A percentile compares a stretch with the other conserved stretches of the same genome.
Conservation (phyloP, 2,113 vertebrate species). For the Paradoxurus hermaphroditus region DNA sequence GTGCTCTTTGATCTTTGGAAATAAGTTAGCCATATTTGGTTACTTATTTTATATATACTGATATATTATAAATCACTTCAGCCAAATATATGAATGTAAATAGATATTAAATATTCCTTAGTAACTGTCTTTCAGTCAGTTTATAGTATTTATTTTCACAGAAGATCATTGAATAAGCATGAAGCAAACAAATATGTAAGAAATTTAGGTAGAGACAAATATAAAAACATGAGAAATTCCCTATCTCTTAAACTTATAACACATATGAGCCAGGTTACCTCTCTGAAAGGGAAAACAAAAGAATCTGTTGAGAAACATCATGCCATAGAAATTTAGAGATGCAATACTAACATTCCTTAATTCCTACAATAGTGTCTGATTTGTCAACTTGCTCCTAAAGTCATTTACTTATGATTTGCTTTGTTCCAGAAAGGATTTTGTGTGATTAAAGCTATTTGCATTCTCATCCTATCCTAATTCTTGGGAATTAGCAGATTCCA, state of each 20-base stretch:
- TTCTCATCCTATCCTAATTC: conserved; percentile 20
- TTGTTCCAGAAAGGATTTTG: conserved; percentile 13
- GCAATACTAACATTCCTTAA: neutral
- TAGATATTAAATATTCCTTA: neutral
- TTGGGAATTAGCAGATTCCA: neutral
- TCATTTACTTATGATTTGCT: conserved; percentile 21
- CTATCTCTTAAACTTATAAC: neutral
- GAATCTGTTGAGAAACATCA: neutral
- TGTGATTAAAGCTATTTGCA: conserved; percentile 1
- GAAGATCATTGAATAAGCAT: neutral
- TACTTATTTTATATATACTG: neutral
- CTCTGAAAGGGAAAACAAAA: conserved; percentile 6
- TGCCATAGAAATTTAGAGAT: neutral
- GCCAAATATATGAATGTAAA: neutral
- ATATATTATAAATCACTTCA: neutral
- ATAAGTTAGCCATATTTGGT: neutral
- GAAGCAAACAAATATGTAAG: neutral
- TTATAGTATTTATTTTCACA: neutral
- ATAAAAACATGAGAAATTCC: neutral
- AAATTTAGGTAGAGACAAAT: neutral
- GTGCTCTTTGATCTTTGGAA: neutral
- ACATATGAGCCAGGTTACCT: neutral
- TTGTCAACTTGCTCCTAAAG: conserved; percentile 7
- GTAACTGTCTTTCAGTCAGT: neutral
- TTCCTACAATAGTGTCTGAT: neutral